phyloP scores from a whole-genome alignment of 2,888 invertebrate genomes.

The Lamellibrachia satsuma region DNA sequence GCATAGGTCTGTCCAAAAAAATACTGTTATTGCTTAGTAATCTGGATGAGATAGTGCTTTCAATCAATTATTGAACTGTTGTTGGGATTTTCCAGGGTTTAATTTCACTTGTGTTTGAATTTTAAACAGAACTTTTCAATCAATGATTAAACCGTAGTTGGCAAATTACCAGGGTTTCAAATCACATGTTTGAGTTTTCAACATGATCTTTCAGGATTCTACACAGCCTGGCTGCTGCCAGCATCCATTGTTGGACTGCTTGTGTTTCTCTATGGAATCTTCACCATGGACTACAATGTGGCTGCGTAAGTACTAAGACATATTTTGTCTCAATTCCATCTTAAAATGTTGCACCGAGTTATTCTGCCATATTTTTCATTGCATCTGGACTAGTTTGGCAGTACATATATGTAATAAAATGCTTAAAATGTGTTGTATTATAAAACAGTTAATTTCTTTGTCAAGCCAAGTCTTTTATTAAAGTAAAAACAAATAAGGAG shows the following conservation, averaged over 20 bases:
- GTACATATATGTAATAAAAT: no score
- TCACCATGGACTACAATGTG: slow-evolving; percentile 67
- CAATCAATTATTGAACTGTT: neutral
- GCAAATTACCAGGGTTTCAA: neutral
- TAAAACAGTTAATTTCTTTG: no score
- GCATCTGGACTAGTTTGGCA: neutral
- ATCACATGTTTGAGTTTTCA: neutral
- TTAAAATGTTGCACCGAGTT: neutral
- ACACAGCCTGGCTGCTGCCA: slow-evolving; percentile 71
- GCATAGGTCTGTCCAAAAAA: neutral
- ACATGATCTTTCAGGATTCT: slow-evolving; percentile 67
- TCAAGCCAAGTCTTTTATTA: no score
- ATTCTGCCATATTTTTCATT: neutral
- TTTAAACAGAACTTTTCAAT: slow-evolving; percentile 43
- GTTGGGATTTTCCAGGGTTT: neutral
- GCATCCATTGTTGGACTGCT: slow-evolving; percentile 70
- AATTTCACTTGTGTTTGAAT: neutral
- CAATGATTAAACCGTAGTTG: no score
- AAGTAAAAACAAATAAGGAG: no score
- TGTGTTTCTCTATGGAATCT: slow-evolving; percentile 70
- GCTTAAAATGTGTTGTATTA: no score
- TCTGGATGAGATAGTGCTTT: neutral
- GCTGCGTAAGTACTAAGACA: slow-evolving; percentile 64
- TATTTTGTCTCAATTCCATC: neutral
- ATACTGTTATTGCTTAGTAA: neutral